Percentiles rank a stretch among this genome's conserved stretches.
phyloP scores from a whole-genome alignment of 2,888 invertebrate genomes.

The Nymphalis c-album region DNA sequence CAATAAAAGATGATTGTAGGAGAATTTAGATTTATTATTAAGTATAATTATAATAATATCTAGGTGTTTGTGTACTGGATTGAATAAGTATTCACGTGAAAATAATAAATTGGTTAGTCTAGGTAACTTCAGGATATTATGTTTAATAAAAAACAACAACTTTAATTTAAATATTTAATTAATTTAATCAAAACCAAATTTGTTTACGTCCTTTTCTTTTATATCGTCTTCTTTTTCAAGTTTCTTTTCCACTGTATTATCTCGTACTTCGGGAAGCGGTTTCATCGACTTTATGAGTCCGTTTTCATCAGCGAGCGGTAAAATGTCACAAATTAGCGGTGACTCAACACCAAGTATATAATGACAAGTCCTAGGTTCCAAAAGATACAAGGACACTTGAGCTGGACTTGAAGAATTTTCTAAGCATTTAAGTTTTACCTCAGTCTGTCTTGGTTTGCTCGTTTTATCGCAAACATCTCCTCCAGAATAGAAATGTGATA shows the following conservation, averaged over 20 bases:
- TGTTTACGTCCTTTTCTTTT: conserved; percentile 47
- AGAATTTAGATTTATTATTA: too few relatives aligned
- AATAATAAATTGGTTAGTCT: too few relatives aligned
- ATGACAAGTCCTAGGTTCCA: conserved; percentile 96
- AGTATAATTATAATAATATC: too few relatives aligned
- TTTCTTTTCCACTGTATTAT: conserved; percentile 42
- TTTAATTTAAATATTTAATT: conserved; percentile 30
- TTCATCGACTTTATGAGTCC: conserved; percentile 81
- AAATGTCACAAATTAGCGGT: conserved; percentile 91
- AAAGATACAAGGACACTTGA: conserved; percentile 91
- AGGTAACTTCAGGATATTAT: too few relatives aligned
- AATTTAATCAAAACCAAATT: conserved; percentile 59
- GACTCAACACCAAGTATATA: conserved; percentile 98
- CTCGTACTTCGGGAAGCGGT: conserved; percentile 39
- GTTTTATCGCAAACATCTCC: conserved; percentile 94
- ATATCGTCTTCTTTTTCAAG: conserved; percentile 46
- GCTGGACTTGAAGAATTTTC: conserved; percentile 87
- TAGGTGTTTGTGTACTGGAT: too few relatives aligned
- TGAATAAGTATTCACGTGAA: too few relatives aligned
- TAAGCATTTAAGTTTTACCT: conserved; percentile 91
- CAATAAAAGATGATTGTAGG: too few relatives aligned
- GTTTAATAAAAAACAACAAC: conserved; percentile 5
- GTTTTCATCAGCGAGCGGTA: conserved; percentile 89
- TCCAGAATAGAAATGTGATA: conserved; percentile 92
- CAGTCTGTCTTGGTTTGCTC: conserved; percentile 89